Conservation (phyloP, 2,797 vertebrate genomes). For the Oreortyx pictus region DNA sequence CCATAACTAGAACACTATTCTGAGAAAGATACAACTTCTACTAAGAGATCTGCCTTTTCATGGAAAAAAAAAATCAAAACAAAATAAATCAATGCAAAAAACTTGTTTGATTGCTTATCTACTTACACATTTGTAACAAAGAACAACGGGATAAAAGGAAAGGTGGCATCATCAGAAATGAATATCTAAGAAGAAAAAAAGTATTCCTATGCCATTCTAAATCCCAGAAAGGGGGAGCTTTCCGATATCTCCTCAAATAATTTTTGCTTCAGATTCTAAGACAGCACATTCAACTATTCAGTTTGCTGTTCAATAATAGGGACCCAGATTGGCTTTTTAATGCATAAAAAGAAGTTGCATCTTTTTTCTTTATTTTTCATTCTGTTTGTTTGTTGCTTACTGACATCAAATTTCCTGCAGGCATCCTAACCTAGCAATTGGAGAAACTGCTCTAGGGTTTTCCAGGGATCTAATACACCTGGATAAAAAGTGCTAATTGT, state of each 20-base stretch:
- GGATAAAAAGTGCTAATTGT: constrained; percentile 63
- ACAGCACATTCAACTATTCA: neutral
- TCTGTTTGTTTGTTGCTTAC: constrained; percentile 25
- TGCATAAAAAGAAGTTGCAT: neutral
- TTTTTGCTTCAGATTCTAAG: neutral
- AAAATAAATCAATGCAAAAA: neutral
- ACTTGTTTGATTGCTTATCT: neutral
- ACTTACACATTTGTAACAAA: neutral
- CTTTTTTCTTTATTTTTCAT: constrained; percentile 33
- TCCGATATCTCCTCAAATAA: neutral
- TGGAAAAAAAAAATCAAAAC: neutral
- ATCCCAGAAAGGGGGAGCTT: neutral
- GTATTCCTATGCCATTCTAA: neutral
- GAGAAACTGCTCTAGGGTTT: constrained; percentile 32
- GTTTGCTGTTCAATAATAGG: neutral
- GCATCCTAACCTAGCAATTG: constrained; percentile 25
- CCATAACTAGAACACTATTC: neutral
- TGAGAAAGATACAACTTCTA: neutral
- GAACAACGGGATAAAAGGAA: neutral
- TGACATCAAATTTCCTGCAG: constrained; percentile 30
- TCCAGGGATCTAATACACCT: constrained; percentile 53
- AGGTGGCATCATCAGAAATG: neutral
- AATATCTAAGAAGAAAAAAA: neutral
- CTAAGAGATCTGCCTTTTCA: neutral
- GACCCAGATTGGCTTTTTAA: neutral